Evolutionary conservation across 2,113 vertebrate genomes (phyloP), one percentile per base, ranked within the genome.

Genomic region (Brachypteracias leptosomus): DNA sequence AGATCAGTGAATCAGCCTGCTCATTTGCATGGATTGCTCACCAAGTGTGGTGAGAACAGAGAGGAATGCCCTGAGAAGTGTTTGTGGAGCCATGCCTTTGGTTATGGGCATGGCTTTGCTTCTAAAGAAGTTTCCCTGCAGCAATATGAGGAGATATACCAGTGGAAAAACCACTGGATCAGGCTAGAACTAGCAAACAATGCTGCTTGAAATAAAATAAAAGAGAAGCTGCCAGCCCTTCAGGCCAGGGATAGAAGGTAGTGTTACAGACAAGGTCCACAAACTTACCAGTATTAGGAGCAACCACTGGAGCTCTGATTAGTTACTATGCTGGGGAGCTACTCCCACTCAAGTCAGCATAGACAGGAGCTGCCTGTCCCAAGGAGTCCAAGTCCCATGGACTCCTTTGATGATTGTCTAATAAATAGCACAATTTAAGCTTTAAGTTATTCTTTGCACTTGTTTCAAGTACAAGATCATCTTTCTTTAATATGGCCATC

Each of bases 1-100:
- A 78, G 20, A 78, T 57, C 21, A 51, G 76, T 89, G 46, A 91
- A 33, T 81, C 91, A 88, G 29, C 33, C 84, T 67, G n/a, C 61
- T 94, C 47, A 22, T 76, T 82, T 57, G 28, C 66, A 61, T 40
- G 44, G 44, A 57, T 82, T 88, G 49, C 62, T 79, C 70, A 75
- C 38, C 6, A 84, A 81, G 38, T 28, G 26, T 38, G 47, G 46
- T 47, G 35, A 78, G 26, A 93, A 35, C 61, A 67, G 61, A 44
- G 44, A 89, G 33, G 24, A 88, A 52, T 47, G 47, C 42, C 21
- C 38, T 47, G 61, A 2, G 24, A 70, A 82, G 61, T 16, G 35
- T 63, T 59, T 73, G 28, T 16, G 78, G 55, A 26, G 46, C 70
- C 6, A 4, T 77, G 51, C 21, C 72, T 80, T 80, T 35, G 62